These are phyloP conservation scores for Hetaerina americana DNA, from an alignment of 1,140 invertebrate genomes.

Conservation along the genomic window DNA sequence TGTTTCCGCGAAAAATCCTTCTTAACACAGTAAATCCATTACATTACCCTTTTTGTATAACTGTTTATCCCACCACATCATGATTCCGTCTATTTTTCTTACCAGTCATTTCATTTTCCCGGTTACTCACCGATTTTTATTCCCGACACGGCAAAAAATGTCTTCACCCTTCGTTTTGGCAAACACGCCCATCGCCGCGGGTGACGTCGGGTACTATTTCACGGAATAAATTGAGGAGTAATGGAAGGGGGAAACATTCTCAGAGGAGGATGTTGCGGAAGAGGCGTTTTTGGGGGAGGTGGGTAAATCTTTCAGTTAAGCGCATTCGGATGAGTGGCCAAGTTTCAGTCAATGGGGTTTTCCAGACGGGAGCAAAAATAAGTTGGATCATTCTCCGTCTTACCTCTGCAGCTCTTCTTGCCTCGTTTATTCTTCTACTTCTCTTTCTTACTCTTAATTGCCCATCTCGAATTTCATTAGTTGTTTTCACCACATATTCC, in stretches of 20 bases:
- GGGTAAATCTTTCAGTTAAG: too few relatives aligned
- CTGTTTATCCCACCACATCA: not conserved
- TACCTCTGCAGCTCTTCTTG: not conserved
- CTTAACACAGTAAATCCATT: not conserved
- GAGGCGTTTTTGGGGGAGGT: too few relatives aligned
- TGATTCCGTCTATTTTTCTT: not conserved
- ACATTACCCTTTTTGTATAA: not conserved
- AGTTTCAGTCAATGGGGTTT: not conserved
- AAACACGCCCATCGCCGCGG: not conserved
- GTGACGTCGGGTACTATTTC: not conserved
- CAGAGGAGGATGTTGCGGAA: not conserved
- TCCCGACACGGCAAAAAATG: not conserved
- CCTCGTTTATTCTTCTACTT: not conserved
- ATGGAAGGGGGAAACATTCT: not conserved
- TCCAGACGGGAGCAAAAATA: not conserved
- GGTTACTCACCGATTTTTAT: not conserved
- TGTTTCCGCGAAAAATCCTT: not conserved
- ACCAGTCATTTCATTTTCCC: not conserved
- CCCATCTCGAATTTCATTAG: too few relatives aligned
- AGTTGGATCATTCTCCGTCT: not conserved
- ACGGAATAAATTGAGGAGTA: not conserved
- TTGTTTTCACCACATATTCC: too few relatives aligned
- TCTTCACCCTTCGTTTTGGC: not conserved
- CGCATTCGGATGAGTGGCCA: too few relatives aligned
- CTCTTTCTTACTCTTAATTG: too few relatives aligned